Evolutionary conservation across 2,888 invertebrate species (phyloP).

Genomic region (Drosophila emarginata): DNA sequence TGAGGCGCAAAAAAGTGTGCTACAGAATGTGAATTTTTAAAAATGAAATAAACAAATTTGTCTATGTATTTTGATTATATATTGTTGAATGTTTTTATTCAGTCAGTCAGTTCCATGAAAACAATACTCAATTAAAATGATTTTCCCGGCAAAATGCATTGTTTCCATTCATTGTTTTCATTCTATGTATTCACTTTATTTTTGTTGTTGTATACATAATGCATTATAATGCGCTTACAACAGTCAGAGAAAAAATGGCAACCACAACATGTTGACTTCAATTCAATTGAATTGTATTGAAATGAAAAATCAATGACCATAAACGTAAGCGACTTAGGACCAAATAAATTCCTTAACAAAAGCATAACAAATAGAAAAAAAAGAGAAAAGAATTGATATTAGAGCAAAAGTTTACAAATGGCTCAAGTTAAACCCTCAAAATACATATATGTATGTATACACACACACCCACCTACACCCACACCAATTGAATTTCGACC

Average conservation of each 20-base stretch:
- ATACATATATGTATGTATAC: constrained; percentile 2
- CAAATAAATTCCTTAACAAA: not conserved
- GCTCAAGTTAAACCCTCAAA: constrained; percentile 18
- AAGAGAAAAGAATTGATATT: constrained; percentile 6
- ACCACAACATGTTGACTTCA: not conserved
- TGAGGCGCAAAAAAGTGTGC: constrained; percentile 7
- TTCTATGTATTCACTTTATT: not conserved
- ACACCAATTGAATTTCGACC: not conserved
- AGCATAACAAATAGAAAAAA: not conserved
- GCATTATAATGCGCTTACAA: constrained; percentile 1
- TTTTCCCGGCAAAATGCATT: not conserved
- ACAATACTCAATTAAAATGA: constrained; percentile 13
- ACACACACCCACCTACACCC: too few relatives aligned
- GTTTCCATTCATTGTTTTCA: not conserved
- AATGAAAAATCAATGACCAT: constrained; percentile 8
- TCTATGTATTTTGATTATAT: not conserved
- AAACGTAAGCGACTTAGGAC: constrained; percentile 6
- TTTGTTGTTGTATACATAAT: not conserved
- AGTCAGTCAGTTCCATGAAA: not conserved
- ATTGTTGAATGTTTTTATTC: not conserved
- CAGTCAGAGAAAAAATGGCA: constrained; percentile 1
- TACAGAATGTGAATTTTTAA: not conserved
- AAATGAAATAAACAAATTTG: not conserved
- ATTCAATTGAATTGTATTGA: constrained; percentile 8
- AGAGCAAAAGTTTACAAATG: constrained; percentile 11